Evolutionary conservation across 2,113 vertebrate species (phyloP).

Genomic region (Aspidoscelis tigris): DNA sequence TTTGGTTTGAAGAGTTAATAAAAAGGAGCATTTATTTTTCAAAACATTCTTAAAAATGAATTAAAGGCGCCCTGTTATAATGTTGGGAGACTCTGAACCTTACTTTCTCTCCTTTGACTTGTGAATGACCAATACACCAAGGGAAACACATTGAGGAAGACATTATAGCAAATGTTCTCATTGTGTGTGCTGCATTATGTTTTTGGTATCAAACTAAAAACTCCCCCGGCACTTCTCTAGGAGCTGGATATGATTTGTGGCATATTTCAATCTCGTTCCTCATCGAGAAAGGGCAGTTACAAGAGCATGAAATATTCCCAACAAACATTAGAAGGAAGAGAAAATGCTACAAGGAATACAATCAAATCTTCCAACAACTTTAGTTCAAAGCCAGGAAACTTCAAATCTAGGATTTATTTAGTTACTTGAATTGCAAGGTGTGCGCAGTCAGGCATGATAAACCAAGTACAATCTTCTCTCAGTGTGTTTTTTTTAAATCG

Average conservation of each 20-base stretch:
- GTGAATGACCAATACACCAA: constrained; percentile 65
- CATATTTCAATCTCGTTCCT: constrained; percentile 74
- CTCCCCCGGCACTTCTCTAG: constrained; percentile 75
- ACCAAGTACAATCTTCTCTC: not conserved
- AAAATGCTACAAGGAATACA: not conserved
- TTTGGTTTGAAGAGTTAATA: constrained; percentile 41
- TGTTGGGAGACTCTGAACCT: constrained; percentile 33
- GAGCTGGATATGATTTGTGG: constrained; percentile 79
- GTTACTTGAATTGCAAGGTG: not conserved
- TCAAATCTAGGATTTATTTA: not conserved
- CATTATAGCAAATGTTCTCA: constrained; percentile 78
- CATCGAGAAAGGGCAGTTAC: constrained; percentile 65
- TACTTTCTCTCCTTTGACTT: constrained; percentile 58
- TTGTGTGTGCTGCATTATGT: constrained; percentile 75
- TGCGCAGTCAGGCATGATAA: not conserved
- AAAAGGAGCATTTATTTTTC: constrained; percentile 46
- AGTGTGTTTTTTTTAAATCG: not conserved
- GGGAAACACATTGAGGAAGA: constrained; percentile 71
- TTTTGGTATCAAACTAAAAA: constrained; percentile 67
- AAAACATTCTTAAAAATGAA: constrained; percentile 35
- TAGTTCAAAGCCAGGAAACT: not conserved
- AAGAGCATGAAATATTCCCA: constrained; percentile 67
- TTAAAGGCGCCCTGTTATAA: constrained; percentile 55
- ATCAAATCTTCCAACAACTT: not conserved
- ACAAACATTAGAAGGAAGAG: constrained; percentile 58